Percentiles rank a stretch among this genome's conserved stretches.
Evolutionary conservation across 2,113 vertebrate species (phyloP).

Genomic region (Tautogolabrus adspersus): DNA sequence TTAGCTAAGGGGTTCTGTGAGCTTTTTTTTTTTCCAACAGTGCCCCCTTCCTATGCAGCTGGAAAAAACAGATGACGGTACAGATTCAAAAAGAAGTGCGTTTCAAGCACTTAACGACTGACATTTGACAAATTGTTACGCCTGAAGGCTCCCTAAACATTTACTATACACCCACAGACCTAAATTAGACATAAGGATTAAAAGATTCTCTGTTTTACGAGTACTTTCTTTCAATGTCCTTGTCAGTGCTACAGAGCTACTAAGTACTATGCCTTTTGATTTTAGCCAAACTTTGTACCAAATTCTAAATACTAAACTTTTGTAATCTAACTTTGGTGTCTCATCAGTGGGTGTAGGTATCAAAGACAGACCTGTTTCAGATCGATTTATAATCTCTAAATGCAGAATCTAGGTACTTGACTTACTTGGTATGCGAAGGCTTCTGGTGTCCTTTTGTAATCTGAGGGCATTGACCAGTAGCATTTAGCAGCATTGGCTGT

Average conservation of each 20-base stretch:
- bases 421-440: no score
- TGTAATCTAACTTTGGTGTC: no score
- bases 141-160: background rate
- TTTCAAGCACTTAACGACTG: slow-evolving; percentile 15
- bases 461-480: no score
- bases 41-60: background rate
- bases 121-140: slow-evolving; percentile 4
- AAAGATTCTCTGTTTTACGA: background rate
- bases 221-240: background rate
- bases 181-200: background rate
- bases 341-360: no score
- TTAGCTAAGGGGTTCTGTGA: slow-evolving; percentile 38
- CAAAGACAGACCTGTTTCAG: no score
- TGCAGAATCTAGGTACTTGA: no score
- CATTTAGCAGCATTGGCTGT: no score
- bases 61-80: slow-evolving; percentile 7
- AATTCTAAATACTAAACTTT: no score
- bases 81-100: background rate
- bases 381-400: no score
- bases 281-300: no score
- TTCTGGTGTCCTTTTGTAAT: no score
- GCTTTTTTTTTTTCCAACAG: slow-evolving; percentile 11
- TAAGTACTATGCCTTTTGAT: no score
- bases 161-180: background rate
- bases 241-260: background rate